A percentile compares a stretch with the other conserved stretches of the same genome.
phyloP scores from a whole-genome alignment of 2,888 invertebrate genomes.

The Hartigia nigra region DNA sequence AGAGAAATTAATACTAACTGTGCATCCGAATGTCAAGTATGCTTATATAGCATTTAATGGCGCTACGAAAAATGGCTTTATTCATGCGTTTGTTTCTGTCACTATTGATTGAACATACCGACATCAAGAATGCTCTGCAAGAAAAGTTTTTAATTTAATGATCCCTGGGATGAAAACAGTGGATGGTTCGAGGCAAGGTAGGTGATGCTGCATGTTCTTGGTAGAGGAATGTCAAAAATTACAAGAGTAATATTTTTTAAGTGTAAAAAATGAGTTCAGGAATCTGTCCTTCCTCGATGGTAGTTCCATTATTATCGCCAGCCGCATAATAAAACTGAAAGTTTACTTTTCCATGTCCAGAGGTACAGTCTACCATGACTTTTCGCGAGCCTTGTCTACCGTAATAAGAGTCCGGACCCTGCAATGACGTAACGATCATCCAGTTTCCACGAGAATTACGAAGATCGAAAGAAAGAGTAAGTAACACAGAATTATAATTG shows the following conservation, averaged over 20 bases:
- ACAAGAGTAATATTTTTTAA: constrained; percentile 53
- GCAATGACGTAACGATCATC: constrained; percentile 38
- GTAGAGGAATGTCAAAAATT: neutral
- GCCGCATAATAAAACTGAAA: constrained; percentile 87
- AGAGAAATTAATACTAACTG: neutral
- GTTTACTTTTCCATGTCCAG: constrained; percentile 80
- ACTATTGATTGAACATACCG: neutral
- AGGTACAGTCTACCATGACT: constrained; percentile 79
- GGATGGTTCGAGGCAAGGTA: neutral
- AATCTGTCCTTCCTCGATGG: constrained; percentile 88
- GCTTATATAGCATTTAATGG: too few species aligned
- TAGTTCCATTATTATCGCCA: constrained; percentile 89
- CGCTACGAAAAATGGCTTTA: neutral
- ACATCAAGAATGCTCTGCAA: neutral
- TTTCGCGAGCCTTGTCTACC: constrained; percentile 84
- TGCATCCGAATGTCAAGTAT: neutral
- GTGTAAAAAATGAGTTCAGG: constrained; percentile 88
- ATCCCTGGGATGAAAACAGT: neutral
- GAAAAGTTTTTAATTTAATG: neutral
- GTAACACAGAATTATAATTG: neutral
- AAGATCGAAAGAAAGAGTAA: neutral
- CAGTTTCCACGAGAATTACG: neutral
- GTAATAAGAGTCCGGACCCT: constrained; percentile 90
- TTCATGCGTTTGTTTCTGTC: neutral
- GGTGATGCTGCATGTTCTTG: neutral